Base-by-base conservation (phyloP, 2,797 vertebrate genomes). In the Delichon dasypus region DNA sequence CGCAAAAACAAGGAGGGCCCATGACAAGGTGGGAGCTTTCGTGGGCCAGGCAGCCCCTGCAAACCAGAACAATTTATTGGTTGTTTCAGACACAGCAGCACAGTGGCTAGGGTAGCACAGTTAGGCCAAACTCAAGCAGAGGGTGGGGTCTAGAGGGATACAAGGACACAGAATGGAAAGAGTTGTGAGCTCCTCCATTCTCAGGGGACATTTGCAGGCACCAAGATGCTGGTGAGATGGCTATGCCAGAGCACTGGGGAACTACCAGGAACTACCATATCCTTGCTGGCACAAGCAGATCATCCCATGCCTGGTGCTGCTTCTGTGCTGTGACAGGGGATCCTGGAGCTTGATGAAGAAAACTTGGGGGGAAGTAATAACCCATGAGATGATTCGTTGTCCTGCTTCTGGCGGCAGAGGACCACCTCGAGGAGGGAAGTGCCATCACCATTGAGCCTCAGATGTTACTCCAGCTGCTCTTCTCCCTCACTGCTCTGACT, bases 51-150 rank as follows among this genome's bases (percentile, higher is more conserved):
- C n/a, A 96, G 25, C 4, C 30, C 5, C 30, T 81, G 81, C 27
- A 77, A 72, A 25, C 7, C 51, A 89, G 10, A 71, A 64, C 27
- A 44, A 64, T 95, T 93, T 96, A 95, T 95, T 95, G 45, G 4
- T 72, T 79, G 13, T 45, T 75, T 72, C 2, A 21, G 50, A 57
- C 11, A 72, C 13, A 48, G 71, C 12, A 78, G 58, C n/a, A 64
- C 14, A 74, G 44, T 26, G 54, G 32, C 3, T 1, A 70, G 38
- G 32, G 23, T 40, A 78, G 48, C 5, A 3, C 1, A 3, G 27
- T 5, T 32, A 12, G 58, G 62, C 17, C n/a, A 74, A 26, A 48
- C 4, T 29, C 40, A 44, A 23, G 78, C 53, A 72, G 71, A 78
- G 32, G 18, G 36, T 2, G 3, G 18, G 16, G 4, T 67, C 22